Evolutionary conservation across 2,113 vertebrate genomes (phyloP).

Genomic region (Brienomyrus longianalis): DNA sequence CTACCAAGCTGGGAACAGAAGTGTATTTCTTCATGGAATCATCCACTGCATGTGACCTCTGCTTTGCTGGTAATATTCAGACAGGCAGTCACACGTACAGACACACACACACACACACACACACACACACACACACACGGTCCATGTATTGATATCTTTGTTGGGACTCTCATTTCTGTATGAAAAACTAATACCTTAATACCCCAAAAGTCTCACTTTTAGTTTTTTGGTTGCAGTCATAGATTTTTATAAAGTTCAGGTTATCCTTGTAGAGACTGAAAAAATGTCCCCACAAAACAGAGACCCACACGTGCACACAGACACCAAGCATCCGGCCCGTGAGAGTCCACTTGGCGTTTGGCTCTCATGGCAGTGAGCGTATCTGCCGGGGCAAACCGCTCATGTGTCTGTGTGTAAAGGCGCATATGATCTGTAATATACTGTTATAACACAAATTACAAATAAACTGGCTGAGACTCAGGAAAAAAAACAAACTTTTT

Average conservation of each 20-base stretch:
- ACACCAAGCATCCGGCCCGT: not conserved
- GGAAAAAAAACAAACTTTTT: no score
- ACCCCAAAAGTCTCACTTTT: not conserved
- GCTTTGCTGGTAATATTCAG: not conserved
- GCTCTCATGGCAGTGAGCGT: not conserved
- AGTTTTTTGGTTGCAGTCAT: not conserved
- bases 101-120: not conserved
- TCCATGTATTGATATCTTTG: not conserved
- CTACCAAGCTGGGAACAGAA: conserved; percentile 22
- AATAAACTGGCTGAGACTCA: not conserved
- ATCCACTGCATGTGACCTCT: not conserved
- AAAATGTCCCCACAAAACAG: not conserved
- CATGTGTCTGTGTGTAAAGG: not conserved
- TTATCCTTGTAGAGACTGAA: not conserved
- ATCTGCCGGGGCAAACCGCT: not conserved
- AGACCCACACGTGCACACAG: not conserved
- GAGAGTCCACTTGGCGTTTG: not conserved
- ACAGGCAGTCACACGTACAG: not conserved
- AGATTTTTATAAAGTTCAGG: not conserved
- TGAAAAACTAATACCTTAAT: not conserved
- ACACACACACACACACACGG: not conserved
- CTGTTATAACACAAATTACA: not conserved
- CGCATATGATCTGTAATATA: not conserved
- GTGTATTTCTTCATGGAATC: not conserved
- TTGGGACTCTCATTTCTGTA: not conserved